phyloP scores from a whole-genome alignment of 2,888 invertebrate genomes.

The Eilema griseolum region DNA sequence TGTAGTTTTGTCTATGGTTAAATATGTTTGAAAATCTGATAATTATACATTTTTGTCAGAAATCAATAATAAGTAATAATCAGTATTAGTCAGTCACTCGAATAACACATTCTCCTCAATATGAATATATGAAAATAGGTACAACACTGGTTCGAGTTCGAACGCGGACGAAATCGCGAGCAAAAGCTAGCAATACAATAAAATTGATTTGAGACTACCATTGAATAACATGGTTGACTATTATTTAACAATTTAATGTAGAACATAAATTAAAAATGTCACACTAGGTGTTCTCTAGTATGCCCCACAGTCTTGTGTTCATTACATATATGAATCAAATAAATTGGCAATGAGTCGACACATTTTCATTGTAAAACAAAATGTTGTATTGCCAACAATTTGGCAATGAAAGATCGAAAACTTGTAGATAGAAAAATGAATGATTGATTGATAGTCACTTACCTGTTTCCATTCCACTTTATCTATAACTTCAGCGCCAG shows the following conservation, averaged over 20 bases:
- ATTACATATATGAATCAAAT: conserved; percentile 43
- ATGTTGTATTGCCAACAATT: conserved; percentile 54
- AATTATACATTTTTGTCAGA: no score
- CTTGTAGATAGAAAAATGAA: conserved; percentile 56
- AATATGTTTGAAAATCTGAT: no score
- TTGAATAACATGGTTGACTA: neutral
- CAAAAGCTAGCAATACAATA: neutral
- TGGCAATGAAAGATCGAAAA: conserved; percentile 56
- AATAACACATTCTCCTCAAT: no score
- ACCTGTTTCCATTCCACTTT: conserved; percentile 97
- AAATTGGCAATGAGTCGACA: conserved; percentile 46
- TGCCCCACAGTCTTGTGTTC: conserved; percentile 23
- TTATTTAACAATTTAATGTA: conserved; percentile 23
- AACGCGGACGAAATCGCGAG: no score
- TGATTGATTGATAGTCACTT: conserved; percentile 66
- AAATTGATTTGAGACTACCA: neutral
- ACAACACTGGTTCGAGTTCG: no score
- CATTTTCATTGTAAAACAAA: conserved; percentile 33
- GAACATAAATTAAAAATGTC: neutral
- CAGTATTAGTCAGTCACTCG: no score
- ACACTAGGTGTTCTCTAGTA: neutral
- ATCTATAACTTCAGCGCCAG: conserved; percentile 90
- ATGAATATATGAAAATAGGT: no score
- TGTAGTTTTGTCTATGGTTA: no score
- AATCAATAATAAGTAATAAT: no score